Evolutionary conservation across 2,113 vertebrate species (phyloP), one percentile per base, ranked within the genome.

Genomic region (Clupea harengus): DNA sequence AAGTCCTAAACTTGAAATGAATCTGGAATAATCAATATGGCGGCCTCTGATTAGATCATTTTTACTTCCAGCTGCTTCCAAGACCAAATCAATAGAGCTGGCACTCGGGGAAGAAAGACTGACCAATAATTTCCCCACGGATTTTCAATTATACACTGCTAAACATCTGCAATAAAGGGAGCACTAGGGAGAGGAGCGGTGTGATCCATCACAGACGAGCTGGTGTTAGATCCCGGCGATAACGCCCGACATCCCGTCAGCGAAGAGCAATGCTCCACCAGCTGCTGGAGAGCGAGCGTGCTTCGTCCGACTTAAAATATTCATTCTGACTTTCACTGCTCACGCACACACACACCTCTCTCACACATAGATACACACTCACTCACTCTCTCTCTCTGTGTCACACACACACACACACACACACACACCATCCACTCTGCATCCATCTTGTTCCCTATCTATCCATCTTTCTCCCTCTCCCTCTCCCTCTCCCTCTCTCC

Each of bases 121-220:
- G 87, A 91, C 89, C 91, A 88, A 90, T 92, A 88, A 90, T 85
- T 88, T 82, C 84, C 87, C 86, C 82, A 83, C 52, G 84, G 88
- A 91, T 92, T 93, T 93, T 90, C 90, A 92, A 92, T 93, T 92
- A 93, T 91, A 93, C 88, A 90, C 86, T 88, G 88, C 90, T 92
- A 88, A 93, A 93, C 90, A 93, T 85, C 83, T 92, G 90, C 90
- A 89, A 90, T 89, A 89, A 89, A 89, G 82, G 32, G 25, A 78
- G 72, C 32, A 11, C 8, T 13, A 9, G n/a, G 10, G 64, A 72
- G 64, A 32, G 11, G 64, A 25, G 87, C 84, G 82, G 84, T 17
- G 25, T 81, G 85, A 93, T 93, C 90, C 82, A 92, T 92, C 92
- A 91, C 81, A 28, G 46, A 81, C 25, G 44, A 45, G 83, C 32